Conservation (phyloP, 2,888 invertebrate genomes). For the Pyrrhosoma nymphula region DNA sequence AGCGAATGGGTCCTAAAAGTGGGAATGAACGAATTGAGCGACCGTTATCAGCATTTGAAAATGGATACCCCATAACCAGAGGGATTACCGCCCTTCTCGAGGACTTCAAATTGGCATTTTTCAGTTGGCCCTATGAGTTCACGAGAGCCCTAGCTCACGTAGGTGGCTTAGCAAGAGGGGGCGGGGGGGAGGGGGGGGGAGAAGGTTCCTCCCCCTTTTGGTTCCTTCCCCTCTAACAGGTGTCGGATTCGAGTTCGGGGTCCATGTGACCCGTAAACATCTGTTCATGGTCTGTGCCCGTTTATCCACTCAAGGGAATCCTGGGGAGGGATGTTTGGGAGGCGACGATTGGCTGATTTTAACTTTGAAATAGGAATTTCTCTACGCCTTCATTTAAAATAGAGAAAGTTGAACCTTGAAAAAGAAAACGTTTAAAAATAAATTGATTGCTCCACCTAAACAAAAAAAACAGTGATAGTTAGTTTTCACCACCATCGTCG, state of each 20-base stretch:
- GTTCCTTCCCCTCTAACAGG: not conserved
- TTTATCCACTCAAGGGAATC: not conserved
- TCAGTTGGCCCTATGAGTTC: too few species aligned
- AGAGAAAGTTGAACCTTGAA: too few species aligned
- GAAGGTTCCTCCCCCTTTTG: not conserved
- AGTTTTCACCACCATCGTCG: too few species aligned
- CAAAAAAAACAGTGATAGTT: too few species aligned
- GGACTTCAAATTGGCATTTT: not conserved
- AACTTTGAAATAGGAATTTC: too few species aligned
- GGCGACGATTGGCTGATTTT: too few species aligned
- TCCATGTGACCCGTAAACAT: not conserved
- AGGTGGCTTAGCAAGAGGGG: not conserved
- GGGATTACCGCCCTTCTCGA: not conserved
- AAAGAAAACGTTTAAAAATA: too few species aligned
- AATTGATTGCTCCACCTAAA: too few species aligned
- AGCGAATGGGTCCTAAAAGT: not conserved
- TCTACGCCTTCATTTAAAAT: too few species aligned
- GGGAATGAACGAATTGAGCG: not conserved
- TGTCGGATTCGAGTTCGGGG: not conserved
- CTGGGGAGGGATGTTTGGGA: not conserved
- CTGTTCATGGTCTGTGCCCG: not conserved
- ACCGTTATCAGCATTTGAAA: not conserved
- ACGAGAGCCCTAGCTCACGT: too few species aligned
- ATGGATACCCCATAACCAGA: not conserved
- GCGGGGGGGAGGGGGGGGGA: not conserved